A percentile compares a stretch with the other conserved stretches of the same genome.
Evolutionary conservation across 64 coral and sea anemone species (phyloP).

Genomic region (Montipora foliosa): DNA sequence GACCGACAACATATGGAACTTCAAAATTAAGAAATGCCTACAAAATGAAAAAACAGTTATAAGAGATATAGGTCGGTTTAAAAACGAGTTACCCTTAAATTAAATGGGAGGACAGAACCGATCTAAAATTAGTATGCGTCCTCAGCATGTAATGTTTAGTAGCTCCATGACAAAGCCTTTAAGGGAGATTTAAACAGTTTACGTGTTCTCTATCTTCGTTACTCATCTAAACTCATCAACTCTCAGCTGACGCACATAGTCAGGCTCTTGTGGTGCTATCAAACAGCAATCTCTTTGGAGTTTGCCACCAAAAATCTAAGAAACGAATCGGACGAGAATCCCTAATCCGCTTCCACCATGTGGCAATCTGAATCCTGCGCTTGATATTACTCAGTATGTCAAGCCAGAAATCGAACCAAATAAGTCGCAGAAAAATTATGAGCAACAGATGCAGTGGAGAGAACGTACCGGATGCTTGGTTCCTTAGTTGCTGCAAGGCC

Average conservation of each 20-base stretch:
- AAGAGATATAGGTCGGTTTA: too few species aligned
- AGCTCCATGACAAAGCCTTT: too few species aligned
- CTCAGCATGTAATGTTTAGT: too few species aligned
- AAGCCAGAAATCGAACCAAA: slow-evolving; percentile 91
- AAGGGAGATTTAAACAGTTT: too few species aligned
- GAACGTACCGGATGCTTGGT: slow-evolving; percentile 30
- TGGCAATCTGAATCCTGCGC: slow-evolving; percentile 71
- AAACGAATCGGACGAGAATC: slow-evolving; percentile 40
- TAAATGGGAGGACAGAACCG: too few species aligned
- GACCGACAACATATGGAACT: too few species aligned
- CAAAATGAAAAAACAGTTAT: too few species aligned
- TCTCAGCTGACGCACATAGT: not conserved
- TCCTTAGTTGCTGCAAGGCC: slow-evolving; percentile 45
- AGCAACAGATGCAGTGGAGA: slow-evolving; percentile 64
- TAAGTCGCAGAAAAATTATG: slow-evolving; percentile 64
- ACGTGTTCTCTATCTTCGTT: too few species aligned
- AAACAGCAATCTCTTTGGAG: slow-evolving; percentile 92
- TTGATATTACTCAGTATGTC: slow-evolving; percentile 61
- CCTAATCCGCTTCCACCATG: slow-evolving; percentile 74
- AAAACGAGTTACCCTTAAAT: too few species aligned
- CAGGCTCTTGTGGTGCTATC: slow-evolving; percentile 78
- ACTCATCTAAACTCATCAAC: too few species aligned
- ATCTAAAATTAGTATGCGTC: too few species aligned
- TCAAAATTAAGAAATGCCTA: too few species aligned
- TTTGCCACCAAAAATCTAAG: slow-evolving; percentile 82